phyloP scores from a whole-genome alignment of 2,113 vertebrate genomes.

The Dicentrarchus labrax region DNA sequence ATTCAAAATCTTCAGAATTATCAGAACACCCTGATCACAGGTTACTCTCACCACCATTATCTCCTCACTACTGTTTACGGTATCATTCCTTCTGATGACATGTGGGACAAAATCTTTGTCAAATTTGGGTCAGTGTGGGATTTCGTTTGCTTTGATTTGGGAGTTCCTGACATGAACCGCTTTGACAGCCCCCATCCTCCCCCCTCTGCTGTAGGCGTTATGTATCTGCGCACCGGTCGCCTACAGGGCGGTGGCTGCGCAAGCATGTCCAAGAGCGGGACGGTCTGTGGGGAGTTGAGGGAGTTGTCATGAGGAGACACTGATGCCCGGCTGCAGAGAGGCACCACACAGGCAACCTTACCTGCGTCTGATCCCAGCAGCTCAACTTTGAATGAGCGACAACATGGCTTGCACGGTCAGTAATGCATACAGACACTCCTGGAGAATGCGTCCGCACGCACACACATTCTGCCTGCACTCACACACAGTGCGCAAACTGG shows the following conservation, averaged over 20 bases:
- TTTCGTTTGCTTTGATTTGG: constrained; percentile 27
- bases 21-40: neutral
- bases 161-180: constrained; percentile 22
- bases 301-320: constrained; percentile 50
- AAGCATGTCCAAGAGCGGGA: constrained; percentile 70
- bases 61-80: neutral
- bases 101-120: constrained; percentile 16
- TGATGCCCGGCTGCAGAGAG: constrained; percentile 35
- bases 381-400: constrained; percentile 47
- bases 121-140: constrained; percentile 1
- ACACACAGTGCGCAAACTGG: constrained; percentile 38
- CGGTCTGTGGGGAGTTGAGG: constrained; percentile 62
- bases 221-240: constrained; percentile 60
- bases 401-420: constrained; percentile 12
- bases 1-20: neutral
- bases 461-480: constrained; percentile 7
- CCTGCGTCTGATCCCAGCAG: constrained; percentile 28
- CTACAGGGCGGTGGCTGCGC: constrained; percentile 81
- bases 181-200: neutral
- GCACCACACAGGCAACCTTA: constrained; percentile 10
- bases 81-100: constrained; percentile 14
- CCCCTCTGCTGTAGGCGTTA: constrained; percentile 24
- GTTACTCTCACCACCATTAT: neutral
- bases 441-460: constrained; percentile 8
- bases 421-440: constrained; percentile 24